Percentiles rank a stretch among this genome's conserved stretches.
Conservation (phyloP, 2,888 invertebrate genomes). For the Sympetrum striolatum region DNA sequence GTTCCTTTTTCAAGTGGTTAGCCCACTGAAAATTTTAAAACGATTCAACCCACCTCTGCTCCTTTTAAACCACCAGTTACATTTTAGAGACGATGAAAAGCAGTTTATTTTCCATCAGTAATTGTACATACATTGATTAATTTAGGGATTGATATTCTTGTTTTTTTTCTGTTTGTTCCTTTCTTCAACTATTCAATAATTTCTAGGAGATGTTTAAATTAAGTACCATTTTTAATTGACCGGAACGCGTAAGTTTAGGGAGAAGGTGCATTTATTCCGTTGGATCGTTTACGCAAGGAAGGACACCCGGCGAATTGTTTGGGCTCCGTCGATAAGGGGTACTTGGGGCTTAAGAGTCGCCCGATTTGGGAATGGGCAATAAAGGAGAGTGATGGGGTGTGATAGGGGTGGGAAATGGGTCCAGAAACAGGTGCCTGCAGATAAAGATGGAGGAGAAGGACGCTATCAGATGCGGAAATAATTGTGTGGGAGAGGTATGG, state of each 20-base stretch:
- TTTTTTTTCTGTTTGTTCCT: too few relatives aligned
- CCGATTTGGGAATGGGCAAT: neutral
- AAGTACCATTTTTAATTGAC: too few relatives aligned
- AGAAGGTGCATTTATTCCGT: neutral
- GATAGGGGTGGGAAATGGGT: neutral
- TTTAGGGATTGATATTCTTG: too few relatives aligned
- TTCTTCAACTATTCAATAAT: too few relatives aligned
- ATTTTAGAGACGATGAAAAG: too few relatives aligned
- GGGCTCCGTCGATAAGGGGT: neutral
- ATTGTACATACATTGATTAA: too few relatives aligned
- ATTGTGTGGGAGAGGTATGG: neutral
- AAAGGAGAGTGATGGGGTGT: neutral
- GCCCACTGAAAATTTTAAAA: too few relatives aligned
- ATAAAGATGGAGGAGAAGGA: neutral
- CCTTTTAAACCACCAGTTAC: too few relatives aligned
- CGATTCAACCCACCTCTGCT: too few relatives aligned
- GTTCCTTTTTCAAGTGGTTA: too few relatives aligned
- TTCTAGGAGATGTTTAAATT: too few relatives aligned
- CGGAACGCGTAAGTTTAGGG: neutral
- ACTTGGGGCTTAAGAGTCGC: neutral
- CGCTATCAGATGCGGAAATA: neutral
- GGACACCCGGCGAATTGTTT: neutral
- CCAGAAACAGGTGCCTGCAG: neutral
- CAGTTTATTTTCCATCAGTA: too few relatives aligned
- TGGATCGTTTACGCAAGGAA: neutral